These are phyloP conservation scores for Catostomus latipinnis DNA, from an alignment of 2,797 vertebrate genomes.

Conservation along the genomic window DNA sequence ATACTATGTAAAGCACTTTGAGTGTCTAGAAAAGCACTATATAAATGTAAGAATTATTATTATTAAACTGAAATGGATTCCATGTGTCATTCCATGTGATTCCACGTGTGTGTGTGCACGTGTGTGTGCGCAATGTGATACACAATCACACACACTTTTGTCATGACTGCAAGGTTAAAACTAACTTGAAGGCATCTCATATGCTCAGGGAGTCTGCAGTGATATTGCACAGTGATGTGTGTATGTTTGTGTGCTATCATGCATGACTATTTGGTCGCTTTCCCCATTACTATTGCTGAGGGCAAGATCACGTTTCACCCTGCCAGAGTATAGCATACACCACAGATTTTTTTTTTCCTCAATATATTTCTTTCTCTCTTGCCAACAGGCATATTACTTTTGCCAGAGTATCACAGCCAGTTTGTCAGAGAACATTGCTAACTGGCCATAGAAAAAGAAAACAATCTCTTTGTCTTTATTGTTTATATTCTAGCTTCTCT, in stretches of 20 bases:
- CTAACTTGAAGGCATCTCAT: slow-evolving; percentile 10
- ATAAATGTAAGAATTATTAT: neutral
- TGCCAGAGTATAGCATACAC: slow-evolving; percentile 4
- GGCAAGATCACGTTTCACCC: slow-evolving; percentile 42
- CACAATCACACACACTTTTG: neutral
- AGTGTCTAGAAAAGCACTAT: too few relatives aligned
- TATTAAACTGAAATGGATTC: too few relatives aligned
- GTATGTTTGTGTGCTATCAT: slow-evolving; percentile 3
- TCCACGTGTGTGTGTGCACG: too few relatives aligned
- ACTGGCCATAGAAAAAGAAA: too few relatives aligned
- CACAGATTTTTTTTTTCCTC: neutral
- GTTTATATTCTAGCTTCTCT: too few relatives aligned
- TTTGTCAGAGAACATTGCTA: too few relatives aligned
- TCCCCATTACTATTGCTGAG: slow-evolving; percentile 19
- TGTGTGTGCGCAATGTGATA: neutral
- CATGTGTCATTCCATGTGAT: too few relatives aligned
- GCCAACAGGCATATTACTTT: neutral
- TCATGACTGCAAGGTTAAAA: slow-evolving; percentile 12
- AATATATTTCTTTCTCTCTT: neutral
- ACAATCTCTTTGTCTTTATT: too few relatives aligned
- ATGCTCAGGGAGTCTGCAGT: neutral
- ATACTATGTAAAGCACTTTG: too few relatives aligned
- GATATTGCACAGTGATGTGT: slow-evolving; percentile 1
- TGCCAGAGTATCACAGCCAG: neutral
- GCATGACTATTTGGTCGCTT: slow-evolving; percentile 6